phyloP scores from a whole-genome alignment of 92 coral and sea anemone species.

The Ricordea florida region DNA sequence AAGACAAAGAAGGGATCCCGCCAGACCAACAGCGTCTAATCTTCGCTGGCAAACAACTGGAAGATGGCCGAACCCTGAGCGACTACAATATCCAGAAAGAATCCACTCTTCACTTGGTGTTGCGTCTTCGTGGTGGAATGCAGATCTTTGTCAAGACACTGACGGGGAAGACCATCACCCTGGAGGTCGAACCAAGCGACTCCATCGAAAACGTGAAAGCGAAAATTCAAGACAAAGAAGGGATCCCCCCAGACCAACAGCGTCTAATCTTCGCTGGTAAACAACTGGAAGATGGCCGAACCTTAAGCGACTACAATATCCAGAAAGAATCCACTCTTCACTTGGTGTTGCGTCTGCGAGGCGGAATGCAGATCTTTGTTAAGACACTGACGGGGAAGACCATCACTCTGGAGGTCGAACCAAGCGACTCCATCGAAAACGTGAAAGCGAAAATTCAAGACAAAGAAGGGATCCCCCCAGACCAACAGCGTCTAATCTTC shows the following conservation, averaged over 20 bases:
- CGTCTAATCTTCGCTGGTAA: neutral
- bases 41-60: constrained; percentile 73
- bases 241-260: neutral
- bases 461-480: constrained; percentile 1
- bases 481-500: neutral
- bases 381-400: constrained; percentile 77
- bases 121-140: constrained; percentile 79
- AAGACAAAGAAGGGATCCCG: no score
- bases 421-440: neutral
- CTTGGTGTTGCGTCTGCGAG: neutral
- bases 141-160: constrained; percentile 78
- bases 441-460: neutral
- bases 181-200: no score
- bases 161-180: constrained; percentile 79
- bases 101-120: constrained; percentile 63
- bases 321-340: neutral
- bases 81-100: no score
- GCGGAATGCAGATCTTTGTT: constrained; percentile 82
- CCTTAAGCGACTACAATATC: neutral
- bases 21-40: no score
- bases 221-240: neutral
- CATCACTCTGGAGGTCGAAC: no score
- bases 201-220: neutral
- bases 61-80: constrained; percentile 78
- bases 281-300: neutral